These are phyloP conservation scores for Sula dactylatra DNA, from an alignment of 2,113 vertebrate genomes.

Conservation along the genomic window DNA sequence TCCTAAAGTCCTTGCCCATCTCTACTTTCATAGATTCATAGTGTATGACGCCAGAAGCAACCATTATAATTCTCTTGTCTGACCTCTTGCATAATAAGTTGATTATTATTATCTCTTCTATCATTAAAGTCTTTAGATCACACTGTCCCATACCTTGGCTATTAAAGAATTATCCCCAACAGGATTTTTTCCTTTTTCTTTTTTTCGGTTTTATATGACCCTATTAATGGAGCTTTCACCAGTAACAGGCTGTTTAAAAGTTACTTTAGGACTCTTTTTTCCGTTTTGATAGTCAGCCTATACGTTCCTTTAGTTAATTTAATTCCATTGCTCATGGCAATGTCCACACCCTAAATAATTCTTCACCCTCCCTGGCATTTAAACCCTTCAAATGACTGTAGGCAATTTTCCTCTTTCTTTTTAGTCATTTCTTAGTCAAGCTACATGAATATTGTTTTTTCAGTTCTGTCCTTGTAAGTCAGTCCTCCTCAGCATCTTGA, in stretches of 20 bases:
- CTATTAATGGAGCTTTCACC: conserved; percentile 38
- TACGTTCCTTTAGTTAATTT: conserved; percentile 3
- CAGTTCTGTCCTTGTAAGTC: neutral
- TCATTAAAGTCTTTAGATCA: conserved; percentile 1
- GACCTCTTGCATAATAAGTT: neutral
- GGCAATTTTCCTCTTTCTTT: neutral
- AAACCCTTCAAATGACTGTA: conserved; percentile 16
- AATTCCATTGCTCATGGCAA: conserved; percentile 10
- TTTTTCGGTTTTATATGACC: conserved; percentile 54
- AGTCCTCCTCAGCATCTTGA: neutral
- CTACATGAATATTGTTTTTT: neutral
- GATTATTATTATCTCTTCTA: conserved; percentile 22
- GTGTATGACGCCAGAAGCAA: neutral
- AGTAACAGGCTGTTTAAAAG: conserved; percentile 5
- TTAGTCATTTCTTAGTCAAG: neutral
- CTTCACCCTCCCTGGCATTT: conserved; percentile 37
- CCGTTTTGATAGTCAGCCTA: neutral
- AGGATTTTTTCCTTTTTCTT: conserved; percentile 37
- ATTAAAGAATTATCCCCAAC: conserved; percentile 52
- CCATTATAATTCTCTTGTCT: neutral
- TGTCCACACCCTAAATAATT: conserved; percentile 59
- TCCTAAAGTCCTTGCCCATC: neutral
- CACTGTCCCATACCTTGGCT: neutral
- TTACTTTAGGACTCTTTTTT: conserved; percentile 1
- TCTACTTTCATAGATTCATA: neutral